Evolutionary conservation across 37 sponge, comb jelly and placozoan species (phyloP).

Genomic region (Chondrosia reniformis): DNA sequence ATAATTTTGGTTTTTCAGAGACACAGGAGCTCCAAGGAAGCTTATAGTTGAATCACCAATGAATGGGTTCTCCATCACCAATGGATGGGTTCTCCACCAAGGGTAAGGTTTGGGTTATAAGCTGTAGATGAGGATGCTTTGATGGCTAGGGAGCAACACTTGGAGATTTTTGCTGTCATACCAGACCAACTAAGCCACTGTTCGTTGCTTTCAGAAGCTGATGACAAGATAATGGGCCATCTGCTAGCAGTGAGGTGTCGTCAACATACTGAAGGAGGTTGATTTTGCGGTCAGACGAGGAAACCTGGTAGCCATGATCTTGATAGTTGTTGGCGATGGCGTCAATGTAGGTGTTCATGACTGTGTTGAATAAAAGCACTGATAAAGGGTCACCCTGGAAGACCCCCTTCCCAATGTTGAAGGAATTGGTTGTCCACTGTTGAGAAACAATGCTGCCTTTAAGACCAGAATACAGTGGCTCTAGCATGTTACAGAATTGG

Average conservation of each 20-base stretch:
- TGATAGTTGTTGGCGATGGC: not conserved
- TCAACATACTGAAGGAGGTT: conserved; percentile 32
- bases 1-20: too few relatives aligned
- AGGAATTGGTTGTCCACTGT: conserved; percentile 10
- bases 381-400: conserved; percentile 47
- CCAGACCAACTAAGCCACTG: conserved; percentile 22
- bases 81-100: conserved; percentile 16
- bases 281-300: not conserved
- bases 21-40: conserved; percentile 24
- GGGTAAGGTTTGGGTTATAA: not conserved
- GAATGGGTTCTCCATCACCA: too few relatives aligned
- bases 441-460: not conserved
- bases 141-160: conserved; percentile 18
- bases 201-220: not conserved
- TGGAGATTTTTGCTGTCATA: conserved; percentile 29
- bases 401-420: conserved; percentile 17
- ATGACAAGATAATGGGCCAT: conserved; percentile 26
- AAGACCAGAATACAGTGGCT: conserved; percentile 8
- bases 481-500: conserved; percentile 1
- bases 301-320: conserved; percentile 10
- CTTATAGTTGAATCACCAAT: not conserved
- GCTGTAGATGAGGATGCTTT: conserved; percentile 6
- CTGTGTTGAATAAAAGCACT: conserved; percentile 24
- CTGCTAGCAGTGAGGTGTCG: conserved; percentile 18
- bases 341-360: conserved; percentile 26